phyloP scores from a whole-genome alignment of 2,888 invertebrate species.

The Diaperis boleti region DNA sequence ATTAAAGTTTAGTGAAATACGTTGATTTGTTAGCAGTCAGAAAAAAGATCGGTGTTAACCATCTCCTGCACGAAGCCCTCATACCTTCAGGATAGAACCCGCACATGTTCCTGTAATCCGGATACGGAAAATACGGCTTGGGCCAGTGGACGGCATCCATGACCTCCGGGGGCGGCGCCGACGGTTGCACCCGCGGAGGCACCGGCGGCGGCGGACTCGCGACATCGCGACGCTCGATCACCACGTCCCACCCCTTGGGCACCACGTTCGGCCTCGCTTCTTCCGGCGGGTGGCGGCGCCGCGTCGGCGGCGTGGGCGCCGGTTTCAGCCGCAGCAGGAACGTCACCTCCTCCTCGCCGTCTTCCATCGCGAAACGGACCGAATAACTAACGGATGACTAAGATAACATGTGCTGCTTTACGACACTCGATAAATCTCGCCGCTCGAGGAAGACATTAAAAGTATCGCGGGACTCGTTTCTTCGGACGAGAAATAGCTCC shows the following conservation, averaged over 20 bases:
- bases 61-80: background rate
- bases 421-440: slow-evolving; percentile 2
- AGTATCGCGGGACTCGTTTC: background rate
- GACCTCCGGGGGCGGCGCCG: slow-evolving; percentile 61
- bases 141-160: slow-evolving; percentile 50
- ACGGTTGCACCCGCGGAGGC: slow-evolving; percentile 57
- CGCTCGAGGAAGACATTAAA: slow-evolving; percentile 2
- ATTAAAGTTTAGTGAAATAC: too few species aligned
- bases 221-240: slow-evolving; percentile 56
- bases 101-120: slow-evolving; percentile 14
- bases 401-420: slow-evolving; percentile 21
- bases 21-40: too few species aligned
- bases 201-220: slow-evolving; percentile 47
- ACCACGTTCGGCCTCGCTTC: slow-evolving; percentile 44
- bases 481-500: slow-evolving; percentile 5
- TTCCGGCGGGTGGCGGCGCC: slow-evolving; percentile 53
- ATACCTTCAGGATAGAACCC: slow-evolving; percentile 7
- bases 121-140: slow-evolving; percentile 43
- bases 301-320: slow-evolving; percentile 60
- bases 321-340: slow-evolving; percentile 63
- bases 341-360: slow-evolving; percentile 62
- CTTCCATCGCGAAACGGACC: slow-evolving; percentile 21
- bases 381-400: slow-evolving; percentile 29
- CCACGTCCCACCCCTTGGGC: slow-evolving; percentile 62
- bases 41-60: too few species aligned